phyloP scores from a whole-genome alignment of 2,888 invertebrate species.

The Drosophila nr. perissopoda region DNA sequence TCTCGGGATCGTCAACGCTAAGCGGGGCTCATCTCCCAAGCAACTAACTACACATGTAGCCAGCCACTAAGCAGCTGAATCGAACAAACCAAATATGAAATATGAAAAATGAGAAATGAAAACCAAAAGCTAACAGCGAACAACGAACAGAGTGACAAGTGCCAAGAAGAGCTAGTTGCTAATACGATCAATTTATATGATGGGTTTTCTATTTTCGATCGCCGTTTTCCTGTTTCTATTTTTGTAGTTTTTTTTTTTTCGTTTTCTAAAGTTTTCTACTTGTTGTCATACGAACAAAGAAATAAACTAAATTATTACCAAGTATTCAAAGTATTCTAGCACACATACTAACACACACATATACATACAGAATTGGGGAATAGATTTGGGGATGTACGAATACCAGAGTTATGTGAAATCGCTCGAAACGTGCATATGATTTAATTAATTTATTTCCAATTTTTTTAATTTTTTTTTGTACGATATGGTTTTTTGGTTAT shows the following conservation, averaged over 20 bases:
- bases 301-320: not conserved
- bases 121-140: constrained; percentile 24
- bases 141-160: constrained; percentile 35
- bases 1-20: constrained; percentile 42
- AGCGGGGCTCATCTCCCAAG: constrained; percentile 39
- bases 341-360: constrained; percentile 1
- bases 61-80: constrained; percentile 19
- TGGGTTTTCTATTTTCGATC: constrained; percentile 43
- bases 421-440: constrained; percentile 55
- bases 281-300: not conserved
- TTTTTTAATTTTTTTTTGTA: constrained; percentile 8
- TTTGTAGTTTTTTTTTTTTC: constrained; percentile 37
- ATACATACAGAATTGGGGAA: constrained; percentile 8
- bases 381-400: constrained; percentile 15
- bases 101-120: constrained; percentile 6
- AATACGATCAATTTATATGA: constrained; percentile 30
- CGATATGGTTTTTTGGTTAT: constrained; percentile 4
- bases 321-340: constrained; percentile 21
- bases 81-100: constrained; percentile 13
- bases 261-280: constrained; percentile 13
- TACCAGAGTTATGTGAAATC: constrained; percentile 53
- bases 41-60: not conserved
- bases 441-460: constrained; percentile 12
- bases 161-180: constrained; percentile 21
- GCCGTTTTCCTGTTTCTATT: constrained; percentile 49